Evolutionary conservation across 2,797 vertebrate species (phyloP).

Genomic region (Halcyon leucocephala): DNA sequence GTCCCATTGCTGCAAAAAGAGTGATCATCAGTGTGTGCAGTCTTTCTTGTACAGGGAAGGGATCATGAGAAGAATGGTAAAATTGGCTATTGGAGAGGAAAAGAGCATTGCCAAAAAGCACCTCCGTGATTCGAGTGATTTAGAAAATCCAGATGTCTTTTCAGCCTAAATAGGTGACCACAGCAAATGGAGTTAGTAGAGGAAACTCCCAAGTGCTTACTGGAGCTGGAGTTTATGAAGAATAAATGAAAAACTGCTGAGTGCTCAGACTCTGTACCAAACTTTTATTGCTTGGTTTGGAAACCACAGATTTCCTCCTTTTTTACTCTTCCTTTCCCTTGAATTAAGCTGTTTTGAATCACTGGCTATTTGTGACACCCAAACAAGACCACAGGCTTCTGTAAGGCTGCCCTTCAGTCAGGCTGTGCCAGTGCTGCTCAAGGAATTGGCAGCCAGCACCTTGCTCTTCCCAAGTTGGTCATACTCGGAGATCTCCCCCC

Average conservation of each 20-base stretch:
- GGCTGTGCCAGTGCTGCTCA: slow-evolving; percentile 46
- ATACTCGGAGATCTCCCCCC: neutral
- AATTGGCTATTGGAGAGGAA: neutral
- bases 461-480: neutral
- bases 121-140: slow-evolving; percentile 6
- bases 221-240: slow-evolving; percentile 16
- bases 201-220: slow-evolving; percentile 19
- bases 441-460: slow-evolving; percentile 33
- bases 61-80: neutral
- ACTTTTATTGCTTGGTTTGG: slow-evolving; percentile 61
- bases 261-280: slow-evolving; percentile 23
- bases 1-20: neutral
- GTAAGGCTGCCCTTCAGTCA: slow-evolving; percentile 30
- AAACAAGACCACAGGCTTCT: slow-evolving; percentile 63
- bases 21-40: neutral
- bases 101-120: slow-evolving; percentile 31
- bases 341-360: slow-evolving; percentile 48
- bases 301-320: slow-evolving; percentile 59
- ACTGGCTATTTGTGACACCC: slow-evolving; percentile 50
- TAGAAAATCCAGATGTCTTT: slow-evolving; percentile 64
- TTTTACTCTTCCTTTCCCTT: slow-evolving; percentile 31
- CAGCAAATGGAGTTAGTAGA: slow-evolving; percentile 28
- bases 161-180: slow-evolving; percentile 39
- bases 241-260: slow-evolving; percentile 67
- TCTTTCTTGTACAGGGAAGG: neutral